phyloP scores from a whole-genome alignment of 1,140 invertebrate species.

The Zaprionus davidi region DNA sequence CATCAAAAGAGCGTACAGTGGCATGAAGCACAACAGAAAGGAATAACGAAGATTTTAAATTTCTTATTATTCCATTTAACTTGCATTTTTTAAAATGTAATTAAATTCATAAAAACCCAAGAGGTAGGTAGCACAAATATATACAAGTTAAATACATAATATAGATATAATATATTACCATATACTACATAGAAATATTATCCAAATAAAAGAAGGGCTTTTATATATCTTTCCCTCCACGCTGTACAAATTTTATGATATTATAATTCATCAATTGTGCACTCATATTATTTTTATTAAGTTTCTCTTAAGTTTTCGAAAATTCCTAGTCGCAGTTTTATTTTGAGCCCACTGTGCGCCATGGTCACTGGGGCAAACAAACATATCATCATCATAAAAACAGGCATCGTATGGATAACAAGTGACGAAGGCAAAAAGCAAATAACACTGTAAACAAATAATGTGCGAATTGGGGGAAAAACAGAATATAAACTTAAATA shows the following conservation, averaged over 20 bases:
- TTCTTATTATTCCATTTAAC: neutral
- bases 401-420: conserved; percentile 53
- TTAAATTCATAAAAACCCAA: too few relatives aligned
- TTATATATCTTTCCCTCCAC: neutral
- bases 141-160: too few relatives aligned
- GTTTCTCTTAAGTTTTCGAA: neutral
- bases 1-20: conserved; percentile 11
- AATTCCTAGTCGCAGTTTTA: neutral
- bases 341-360: conserved; percentile 40
- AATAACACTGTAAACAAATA: conserved; percentile 30
- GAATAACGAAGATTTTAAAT: neutral
- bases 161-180: too few relatives aligned
- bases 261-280: too few relatives aligned
- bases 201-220: too few relatives aligned
- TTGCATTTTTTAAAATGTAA: too few relatives aligned
- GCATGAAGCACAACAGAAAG: neutral
- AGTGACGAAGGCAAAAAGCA: conserved; percentile 36
- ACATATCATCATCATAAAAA: conserved; percentile 67
- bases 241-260: neutral
- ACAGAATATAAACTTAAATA: too few relatives aligned
- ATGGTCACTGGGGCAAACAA: conserved; percentile 33
- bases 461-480: neutral
- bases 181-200: too few relatives aligned
- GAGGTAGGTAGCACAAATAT: too few relatives aligned
- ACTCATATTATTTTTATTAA: too few relatives aligned